A percentile compares a stretch with the other conserved stretches of the same genome.
phyloP scores from a whole-genome alignment of 2,888 invertebrate genomes.

The Zhuqinia jingwanae region DNA sequence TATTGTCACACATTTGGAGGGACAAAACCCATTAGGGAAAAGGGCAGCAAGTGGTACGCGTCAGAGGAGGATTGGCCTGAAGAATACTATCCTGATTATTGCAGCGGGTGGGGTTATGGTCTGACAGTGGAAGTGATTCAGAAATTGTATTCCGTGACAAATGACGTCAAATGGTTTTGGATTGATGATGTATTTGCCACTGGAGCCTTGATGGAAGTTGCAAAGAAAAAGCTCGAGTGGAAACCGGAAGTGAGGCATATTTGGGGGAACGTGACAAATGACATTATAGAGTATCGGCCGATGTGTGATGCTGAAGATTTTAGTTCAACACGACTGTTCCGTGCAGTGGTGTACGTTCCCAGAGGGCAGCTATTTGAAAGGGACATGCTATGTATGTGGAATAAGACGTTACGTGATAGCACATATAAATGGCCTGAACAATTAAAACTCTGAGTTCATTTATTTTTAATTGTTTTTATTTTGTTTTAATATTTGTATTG shows the following conservation, averaged over 20 bases:
- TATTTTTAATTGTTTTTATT: too few species aligned
- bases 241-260: background rate
- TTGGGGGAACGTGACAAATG: background rate
- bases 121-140: background rate
- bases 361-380: slow-evolving; percentile 49
- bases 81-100: slow-evolving; percentile 43
- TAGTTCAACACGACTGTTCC: slow-evolving; percentile 35
- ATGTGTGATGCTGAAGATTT: background rate
- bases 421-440: background rate
- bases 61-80: slow-evolving; percentile 51
- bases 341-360: slow-evolving; percentile 42
- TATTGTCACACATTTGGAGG: slow-evolving; percentile 38
- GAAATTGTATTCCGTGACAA: slow-evolving; percentile 10
- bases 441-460: too few species aligned
- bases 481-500: too few species aligned
- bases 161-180: background rate
- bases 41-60: slow-evolving; percentile 41
- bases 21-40: background rate
- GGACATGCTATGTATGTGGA: slow-evolving; percentile 63
- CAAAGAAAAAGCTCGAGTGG: background rate
- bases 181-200: slow-evolving; percentile 44
- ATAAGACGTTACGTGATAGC: slow-evolving; percentile 49
- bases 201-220: background rate
- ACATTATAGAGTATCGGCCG: slow-evolving; percentile 1
- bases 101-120: slow-evolving; percentile 45